phyloP scores from a whole-genome alignment of 2,113 vertebrate species.

The Motacilla alba region DNA sequence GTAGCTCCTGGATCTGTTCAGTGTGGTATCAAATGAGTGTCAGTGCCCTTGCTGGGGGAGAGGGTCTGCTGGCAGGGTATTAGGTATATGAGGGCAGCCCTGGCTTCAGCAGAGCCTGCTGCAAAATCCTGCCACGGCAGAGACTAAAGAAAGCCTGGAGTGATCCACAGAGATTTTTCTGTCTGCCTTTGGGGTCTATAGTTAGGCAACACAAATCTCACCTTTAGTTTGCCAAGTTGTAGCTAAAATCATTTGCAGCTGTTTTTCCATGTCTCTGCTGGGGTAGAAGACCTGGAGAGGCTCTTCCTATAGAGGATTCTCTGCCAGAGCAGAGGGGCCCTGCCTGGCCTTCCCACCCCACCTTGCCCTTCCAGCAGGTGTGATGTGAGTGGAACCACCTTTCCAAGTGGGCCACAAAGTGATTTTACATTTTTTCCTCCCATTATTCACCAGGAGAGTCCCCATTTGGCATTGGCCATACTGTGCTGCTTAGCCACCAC shows the following conservation, averaged over 20 bases:
- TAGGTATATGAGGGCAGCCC: background rate
- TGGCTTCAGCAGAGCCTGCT: background rate
- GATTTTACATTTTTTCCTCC: background rate
- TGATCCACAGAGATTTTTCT: background rate
- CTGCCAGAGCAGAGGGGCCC: background rate
- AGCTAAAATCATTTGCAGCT: background rate
- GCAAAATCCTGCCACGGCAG: background rate
- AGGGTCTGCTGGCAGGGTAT: background rate
- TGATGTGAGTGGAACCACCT: background rate
- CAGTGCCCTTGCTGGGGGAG: background rate
- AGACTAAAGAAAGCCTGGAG: background rate
- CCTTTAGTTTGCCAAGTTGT: background rate
- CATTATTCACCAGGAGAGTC: background rate
- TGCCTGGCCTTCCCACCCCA: background rate
- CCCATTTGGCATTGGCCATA: background rate
- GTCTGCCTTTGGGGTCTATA: background rate
- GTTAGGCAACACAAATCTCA: background rate
- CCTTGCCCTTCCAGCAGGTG: background rate
- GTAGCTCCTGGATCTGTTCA: background rate
- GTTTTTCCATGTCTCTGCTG: background rate
- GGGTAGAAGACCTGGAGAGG: background rate
- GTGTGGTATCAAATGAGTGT: background rate
- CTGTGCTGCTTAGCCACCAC: rapidly evolving
- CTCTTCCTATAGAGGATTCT: background rate
- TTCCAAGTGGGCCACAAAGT: background rate